phyloP scores from a whole-genome alignment of 1,140 invertebrate genomes.

The Ceratoteleas bidentatus region DNA sequence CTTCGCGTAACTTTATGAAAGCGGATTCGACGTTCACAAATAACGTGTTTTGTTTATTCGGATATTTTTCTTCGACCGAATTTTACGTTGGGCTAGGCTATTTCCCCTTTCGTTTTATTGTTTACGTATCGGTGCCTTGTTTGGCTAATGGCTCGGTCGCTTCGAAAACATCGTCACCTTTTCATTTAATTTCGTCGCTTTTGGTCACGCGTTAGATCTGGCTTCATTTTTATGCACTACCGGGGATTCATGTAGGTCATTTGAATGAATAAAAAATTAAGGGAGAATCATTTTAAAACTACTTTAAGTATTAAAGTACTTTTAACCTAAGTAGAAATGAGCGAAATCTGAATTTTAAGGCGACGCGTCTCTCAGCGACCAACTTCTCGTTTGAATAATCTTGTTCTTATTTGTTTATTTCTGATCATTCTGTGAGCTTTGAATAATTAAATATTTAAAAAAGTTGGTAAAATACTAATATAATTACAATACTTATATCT shows the following conservation, averaged over 20 bases:
- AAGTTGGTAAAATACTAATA: no score
- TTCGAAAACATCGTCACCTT: conserved; percentile 4
- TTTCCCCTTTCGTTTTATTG: conserved; percentile 19
- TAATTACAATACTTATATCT: no score
- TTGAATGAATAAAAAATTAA: neutral
- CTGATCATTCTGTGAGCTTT: no score
- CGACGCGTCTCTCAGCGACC: no score
- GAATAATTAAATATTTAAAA: no score
- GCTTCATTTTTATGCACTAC: neutral
- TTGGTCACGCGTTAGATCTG: neutral
- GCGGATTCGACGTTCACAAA: conserved; percentile 21
- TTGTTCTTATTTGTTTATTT: no score
- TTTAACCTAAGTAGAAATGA: neutral
- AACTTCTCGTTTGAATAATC: no score
- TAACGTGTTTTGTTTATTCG: conserved; percentile 8
- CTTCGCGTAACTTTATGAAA: conserved; percentile 47
- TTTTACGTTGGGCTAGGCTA: conserved; percentile 16
- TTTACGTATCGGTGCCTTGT: conserved; percentile 13
- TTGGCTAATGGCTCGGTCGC: conserved; percentile 1
- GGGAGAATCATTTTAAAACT: neutral
- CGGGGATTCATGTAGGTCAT: no score
- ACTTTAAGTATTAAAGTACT: neutral
- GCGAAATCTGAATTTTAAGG: no score
- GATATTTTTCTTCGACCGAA: conserved; percentile 17
- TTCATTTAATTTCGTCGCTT: neutral